Base-by-base conservation (phyloP, 2,888 invertebrate genomes). In the Pseudococcus longispinus region DNA sequence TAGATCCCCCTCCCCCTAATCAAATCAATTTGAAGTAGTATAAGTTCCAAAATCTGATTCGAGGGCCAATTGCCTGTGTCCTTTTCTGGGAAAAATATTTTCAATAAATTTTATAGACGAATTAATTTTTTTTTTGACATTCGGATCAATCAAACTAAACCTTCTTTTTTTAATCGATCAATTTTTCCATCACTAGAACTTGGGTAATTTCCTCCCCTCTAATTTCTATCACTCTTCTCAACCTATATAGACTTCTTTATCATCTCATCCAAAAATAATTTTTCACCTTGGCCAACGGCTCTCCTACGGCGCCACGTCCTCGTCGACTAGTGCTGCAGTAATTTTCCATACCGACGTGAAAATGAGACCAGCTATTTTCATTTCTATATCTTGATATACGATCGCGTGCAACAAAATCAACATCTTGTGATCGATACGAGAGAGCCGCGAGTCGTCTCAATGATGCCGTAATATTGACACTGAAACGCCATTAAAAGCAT, bases 401-500 rank as follows among this genome's bases (percentile, higher is more conserved):
- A 60, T 60, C 60, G 60, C 60, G 60, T 60, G 60, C 60, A 23
- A 13, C 15, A 60, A 60, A 60, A 60, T 60, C 60, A 60, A 60
- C 60, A 60, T 20, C 23, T 3, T 20, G n/a, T 60, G 23, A 60
- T 60, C 60, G 60, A 60, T 60, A 60, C 8, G 51, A 51, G 13
- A 55, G n/a, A 55, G 23, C 60, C 8, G 23, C 60, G 23, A 60
- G 60, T 51, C 5, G 60, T 60, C 23, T 60, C 60, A 60, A 60
- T 60, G 60, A 60, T 60, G 60, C 60, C 20, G 20, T 60, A 60
- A 60, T 60, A 60, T 60, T 60, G 60, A 60, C 60, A 60, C 60
- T 60, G 23, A 60, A 60, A 60, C 60, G 60, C 60, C 60, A 60
- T 60, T 60, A 60, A 60, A 60, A 60, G 60, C 60, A 60, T 60